phyloP scores from a whole-genome alignment of 1,140 invertebrate genomes.

The Aphaenogaster rudis region DNA sequence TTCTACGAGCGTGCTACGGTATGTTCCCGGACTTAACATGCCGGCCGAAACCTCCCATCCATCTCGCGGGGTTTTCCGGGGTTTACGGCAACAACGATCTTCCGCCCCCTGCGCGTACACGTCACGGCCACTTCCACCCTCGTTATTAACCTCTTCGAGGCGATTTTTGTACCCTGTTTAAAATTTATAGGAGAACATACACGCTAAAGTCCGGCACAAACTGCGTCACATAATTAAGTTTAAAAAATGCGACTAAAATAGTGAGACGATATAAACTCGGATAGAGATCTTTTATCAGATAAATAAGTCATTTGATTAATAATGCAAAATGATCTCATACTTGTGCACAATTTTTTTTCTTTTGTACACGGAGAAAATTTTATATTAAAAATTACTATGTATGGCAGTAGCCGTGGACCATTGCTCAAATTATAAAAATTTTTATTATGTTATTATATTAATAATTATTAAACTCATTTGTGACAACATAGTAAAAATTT shows the following conservation, averaged over 20 bases:
- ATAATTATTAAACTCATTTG: too few relatives aligned
- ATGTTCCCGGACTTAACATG: slow-evolving; percentile 62
- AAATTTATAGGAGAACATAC: slow-evolving; percentile 37
- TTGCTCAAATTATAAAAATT: too few relatives aligned
- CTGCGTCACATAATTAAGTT: neutral
- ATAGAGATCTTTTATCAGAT: neutral
- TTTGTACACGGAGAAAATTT: neutral
- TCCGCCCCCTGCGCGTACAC: slow-evolving; percentile 48
- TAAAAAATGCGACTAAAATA: neutral
- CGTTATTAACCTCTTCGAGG: slow-evolving; percentile 67
- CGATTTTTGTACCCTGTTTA: slow-evolving; percentile 22
- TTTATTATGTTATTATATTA: too few relatives aligned
- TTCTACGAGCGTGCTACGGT: slow-evolving; percentile 55
- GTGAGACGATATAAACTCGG: neutral
- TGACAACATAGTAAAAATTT: too few relatives aligned
- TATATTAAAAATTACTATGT: too few relatives aligned
- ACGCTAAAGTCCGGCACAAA: neutral
- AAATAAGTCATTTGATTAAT: neutral
- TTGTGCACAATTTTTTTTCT: neutral
- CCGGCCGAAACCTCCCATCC: slow-evolving; percentile 55
- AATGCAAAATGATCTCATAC: neutral
- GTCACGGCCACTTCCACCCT: slow-evolving; percentile 49
- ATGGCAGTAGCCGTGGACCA: too few relatives aligned
- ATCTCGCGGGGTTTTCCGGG: slow-evolving; percentile 66
- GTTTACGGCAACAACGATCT: slow-evolving; percentile 68